These are phyloP conservation scores for Cyprinus carpio DNA, from an alignment of 2,113 vertebrate genomes.

Conservation along the genomic window DNA sequence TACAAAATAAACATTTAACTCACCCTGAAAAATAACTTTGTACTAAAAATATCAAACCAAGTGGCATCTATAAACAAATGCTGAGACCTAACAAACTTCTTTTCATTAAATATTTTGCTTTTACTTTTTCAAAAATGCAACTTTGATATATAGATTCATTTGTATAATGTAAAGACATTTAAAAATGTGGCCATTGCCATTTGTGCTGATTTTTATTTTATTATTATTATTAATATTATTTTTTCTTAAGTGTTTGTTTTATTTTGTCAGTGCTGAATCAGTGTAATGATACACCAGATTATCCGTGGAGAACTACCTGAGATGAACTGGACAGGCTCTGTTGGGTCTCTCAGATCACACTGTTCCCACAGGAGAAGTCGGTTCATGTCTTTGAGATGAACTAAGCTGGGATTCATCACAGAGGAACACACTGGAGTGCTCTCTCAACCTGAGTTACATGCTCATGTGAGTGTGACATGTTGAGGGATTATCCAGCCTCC, in stretches of 20 bases:
- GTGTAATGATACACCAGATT: background rate
- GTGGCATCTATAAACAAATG: background rate
- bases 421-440: slow-evolving; percentile 19
- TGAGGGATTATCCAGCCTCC: slow-evolving; percentile 19
- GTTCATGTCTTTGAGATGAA: background rate
- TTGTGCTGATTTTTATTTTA: background rate
- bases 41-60: background rate
- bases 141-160: background rate
- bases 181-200: background rate
- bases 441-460: slow-evolving; percentile 19
- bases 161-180: background rate
- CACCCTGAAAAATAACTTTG: background rate
- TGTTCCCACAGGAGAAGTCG: background rate
- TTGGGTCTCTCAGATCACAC: background rate
- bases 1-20: no score
- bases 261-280: background rate
- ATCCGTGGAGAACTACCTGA: background rate
- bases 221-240: background rate
- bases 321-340: slow-evolving; percentile 1
- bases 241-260: background rate
- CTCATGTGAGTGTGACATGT: slow-evolving; percentile 32
- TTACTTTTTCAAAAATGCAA: no score
- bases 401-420: background rate
- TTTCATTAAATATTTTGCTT: background rate
- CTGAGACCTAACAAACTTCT: background rate